These are phyloP conservation scores for Macrobrachium nipponense DNA, from an alignment of 1,140 invertebrate species.

Conservation along the genomic window DNA sequence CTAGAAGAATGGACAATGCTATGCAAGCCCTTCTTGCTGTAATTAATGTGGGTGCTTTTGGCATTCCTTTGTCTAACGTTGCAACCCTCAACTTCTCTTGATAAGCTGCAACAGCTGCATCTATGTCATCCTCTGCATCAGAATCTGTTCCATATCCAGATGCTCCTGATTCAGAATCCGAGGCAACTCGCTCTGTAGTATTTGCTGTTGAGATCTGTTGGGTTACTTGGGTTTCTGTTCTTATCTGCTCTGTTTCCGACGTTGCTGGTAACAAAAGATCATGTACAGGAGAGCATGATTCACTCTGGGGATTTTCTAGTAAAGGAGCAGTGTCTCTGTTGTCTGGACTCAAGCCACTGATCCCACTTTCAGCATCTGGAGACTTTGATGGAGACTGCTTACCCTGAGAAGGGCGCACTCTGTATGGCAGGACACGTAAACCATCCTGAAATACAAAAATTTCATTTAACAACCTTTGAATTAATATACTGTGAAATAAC, in stretches of 20 bases:
- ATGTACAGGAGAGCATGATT: background rate
- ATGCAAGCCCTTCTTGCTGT: constrained; percentile 38
- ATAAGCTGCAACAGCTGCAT: constrained; percentile 45
- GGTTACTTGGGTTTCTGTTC: background rate
- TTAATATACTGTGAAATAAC: background rate
- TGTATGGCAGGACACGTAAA: constrained; percentile 31
- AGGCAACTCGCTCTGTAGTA: background rate
- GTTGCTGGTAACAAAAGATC: background rate
- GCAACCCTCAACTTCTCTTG: constrained; percentile 44
- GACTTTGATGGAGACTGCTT: background rate
- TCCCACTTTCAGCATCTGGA: constrained; percentile 32
- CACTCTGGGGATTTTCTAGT: constrained; percentile 7
- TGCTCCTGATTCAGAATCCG: constrained; percentile 19
- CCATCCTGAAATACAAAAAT: constrained; percentile 30
- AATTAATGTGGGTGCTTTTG: background rate
- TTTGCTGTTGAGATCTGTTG: background rate
- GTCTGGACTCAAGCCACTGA: constrained; percentile 18
- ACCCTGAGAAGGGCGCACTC: background rate
- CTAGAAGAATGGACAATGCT: background rate
- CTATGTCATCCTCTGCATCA: constrained; percentile 39
- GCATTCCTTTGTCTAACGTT: constrained; percentile 22
- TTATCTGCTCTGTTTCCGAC: background rate
- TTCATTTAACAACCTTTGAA: background rate
- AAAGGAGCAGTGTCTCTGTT: constrained; percentile 21
- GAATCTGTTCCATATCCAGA: constrained; percentile 39